Percentiles rank a stretch among this genome's conserved stretches.
phyloP scores from a whole-genome alignment of 1,140 invertebrate species.

The Idris sp. region DNA sequence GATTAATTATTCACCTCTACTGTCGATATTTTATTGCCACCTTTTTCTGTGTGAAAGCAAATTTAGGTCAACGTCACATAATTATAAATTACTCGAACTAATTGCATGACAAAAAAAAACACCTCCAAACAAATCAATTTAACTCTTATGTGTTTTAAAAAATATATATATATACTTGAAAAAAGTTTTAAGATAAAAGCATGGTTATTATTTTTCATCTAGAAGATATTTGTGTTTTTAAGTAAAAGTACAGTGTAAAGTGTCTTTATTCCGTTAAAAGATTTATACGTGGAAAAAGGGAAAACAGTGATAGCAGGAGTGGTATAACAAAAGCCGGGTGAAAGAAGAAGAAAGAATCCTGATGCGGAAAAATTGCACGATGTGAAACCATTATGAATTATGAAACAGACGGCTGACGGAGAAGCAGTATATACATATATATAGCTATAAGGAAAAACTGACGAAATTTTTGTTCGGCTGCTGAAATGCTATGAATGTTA shows the following conservation, averaged over 20 bases:
- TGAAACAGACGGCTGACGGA: conserved; percentile 43
- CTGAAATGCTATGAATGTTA: conserved; percentile 50
- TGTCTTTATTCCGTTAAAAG: conserved; percentile 21
- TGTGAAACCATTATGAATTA: conserved; percentile 54
- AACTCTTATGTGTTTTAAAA: too few species aligned
- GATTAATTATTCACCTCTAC: conserved; percentile 42
- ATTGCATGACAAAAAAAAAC: too few species aligned
- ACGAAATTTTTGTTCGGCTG: conserved; percentile 35
- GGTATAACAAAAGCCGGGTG: conserved; percentile 14
- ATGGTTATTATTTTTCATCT: too few species aligned
- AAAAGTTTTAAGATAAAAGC: too few species aligned
- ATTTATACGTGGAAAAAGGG: conserved; percentile 15
- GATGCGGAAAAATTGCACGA: conserved; percentile 48
- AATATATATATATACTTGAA: too few species aligned
- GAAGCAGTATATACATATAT: too few species aligned
- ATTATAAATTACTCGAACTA: conserved; percentile 35
- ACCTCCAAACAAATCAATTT: too few species aligned
- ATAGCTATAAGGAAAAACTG: conserved; percentile 33
- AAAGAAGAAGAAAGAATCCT: conserved; percentile 17
- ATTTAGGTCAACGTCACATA: conserved; percentile 29
- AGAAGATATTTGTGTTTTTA: too few species aligned
- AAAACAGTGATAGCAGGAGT: conserved; percentile 3
- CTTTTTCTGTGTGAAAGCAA: conserved; percentile 21
- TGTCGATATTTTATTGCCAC: conserved; percentile 13
- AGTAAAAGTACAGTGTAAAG: too few species aligned